Conservation (phyloP, 2,113 vertebrate species). For the Toxotes chatareus region DNA sequence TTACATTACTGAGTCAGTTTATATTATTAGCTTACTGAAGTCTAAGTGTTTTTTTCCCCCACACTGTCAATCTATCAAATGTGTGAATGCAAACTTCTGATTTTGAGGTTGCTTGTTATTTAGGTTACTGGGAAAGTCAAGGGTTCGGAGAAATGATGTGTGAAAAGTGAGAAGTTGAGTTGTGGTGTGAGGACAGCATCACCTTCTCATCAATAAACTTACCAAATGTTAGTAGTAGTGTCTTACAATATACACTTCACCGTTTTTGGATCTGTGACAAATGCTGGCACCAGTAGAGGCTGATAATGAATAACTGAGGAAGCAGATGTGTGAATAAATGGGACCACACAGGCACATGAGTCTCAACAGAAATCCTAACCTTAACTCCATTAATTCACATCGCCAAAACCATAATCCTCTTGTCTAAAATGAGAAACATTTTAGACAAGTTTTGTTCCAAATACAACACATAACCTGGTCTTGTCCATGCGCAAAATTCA, state of each 20-base stretch:
- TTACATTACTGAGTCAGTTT: too few species aligned
- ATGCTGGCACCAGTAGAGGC: neutral
- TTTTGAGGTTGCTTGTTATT: too few species aligned
- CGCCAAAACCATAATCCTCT: conserved; percentile 20
- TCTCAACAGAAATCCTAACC: conserved; percentile 18
- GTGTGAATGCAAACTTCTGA: neutral
- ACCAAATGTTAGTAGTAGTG: neutral
- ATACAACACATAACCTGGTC: neutral
- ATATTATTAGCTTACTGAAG: neutral
- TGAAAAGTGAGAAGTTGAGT: neutral
- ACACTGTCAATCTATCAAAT: neutral
- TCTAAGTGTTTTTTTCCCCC: neutral
- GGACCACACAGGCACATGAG: conserved; percentile 19
- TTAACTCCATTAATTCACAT: neutral
- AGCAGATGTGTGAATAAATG: conserved; percentile 47
- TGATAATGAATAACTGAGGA: conserved; percentile 23
- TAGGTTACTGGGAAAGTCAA: too few species aligned
- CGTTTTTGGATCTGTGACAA: neutral
- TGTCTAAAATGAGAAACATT: conserved; percentile 7
- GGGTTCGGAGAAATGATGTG: too few species aligned
- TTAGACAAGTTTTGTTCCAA: neutral
- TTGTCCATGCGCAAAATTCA: neutral
- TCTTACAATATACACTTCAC: neutral
- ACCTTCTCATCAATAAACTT: too few species aligned
- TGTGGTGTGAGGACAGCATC: neutral